A percentile compares a stretch with the other conserved stretches of the same genome.
phyloP scores from a whole-genome alignment of 2,113 vertebrate species.

The Eolophus roseicapilla region DNA sequence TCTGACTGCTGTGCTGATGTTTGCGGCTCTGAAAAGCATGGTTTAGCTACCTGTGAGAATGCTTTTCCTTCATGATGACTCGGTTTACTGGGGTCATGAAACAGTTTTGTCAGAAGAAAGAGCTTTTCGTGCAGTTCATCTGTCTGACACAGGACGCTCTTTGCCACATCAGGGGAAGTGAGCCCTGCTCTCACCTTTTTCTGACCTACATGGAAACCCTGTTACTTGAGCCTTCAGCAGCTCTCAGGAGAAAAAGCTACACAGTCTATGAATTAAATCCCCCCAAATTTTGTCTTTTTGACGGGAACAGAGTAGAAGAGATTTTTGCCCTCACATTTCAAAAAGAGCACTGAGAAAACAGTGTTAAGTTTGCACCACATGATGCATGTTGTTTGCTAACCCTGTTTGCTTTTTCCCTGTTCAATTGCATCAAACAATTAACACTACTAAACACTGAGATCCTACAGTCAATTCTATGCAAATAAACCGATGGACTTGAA shows the following conservation, averaged over 20 bases:
- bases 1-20: background rate
- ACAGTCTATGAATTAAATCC: background rate
- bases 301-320: background rate
- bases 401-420: background rate
- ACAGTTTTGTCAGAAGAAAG: background rate
- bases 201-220: background rate
- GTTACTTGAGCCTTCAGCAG: background rate
- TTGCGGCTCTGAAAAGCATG: background rate
- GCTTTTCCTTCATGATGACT: background rate
- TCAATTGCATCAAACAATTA: background rate
- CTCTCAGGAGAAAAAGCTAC: background rate
- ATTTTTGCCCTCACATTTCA: background rate
- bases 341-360: background rate
- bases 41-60: background rate
- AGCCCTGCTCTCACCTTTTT: background rate
- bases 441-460: background rate
- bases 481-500: background rate
- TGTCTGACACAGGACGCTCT: background rate
- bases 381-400: background rate
- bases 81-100: background rate
- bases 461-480: background rate
- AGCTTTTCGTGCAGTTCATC: background rate
- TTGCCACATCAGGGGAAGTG: background rate
- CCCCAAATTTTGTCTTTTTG: background rate
- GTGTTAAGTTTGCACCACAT: background rate